A percentile compares a stretch with the other conserved stretches of the same genome.
Evolutionary conservation across 1,140 invertebrate genomes (phyloP).

Genomic region (Sarcophaga peregrina): DNA sequence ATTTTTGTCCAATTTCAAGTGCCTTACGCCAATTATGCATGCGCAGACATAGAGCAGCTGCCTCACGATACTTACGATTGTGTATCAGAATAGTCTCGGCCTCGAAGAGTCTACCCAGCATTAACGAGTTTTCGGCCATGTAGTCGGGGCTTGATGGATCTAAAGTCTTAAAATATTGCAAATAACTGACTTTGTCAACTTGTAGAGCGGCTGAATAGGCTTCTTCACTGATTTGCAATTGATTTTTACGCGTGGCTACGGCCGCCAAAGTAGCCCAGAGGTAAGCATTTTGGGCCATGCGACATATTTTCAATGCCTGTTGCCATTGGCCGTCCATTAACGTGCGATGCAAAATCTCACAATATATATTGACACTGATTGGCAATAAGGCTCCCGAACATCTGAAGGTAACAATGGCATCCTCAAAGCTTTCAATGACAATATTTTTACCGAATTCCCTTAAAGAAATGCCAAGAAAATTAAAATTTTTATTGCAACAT

Average conservation of each 20-base stretch:
- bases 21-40: constrained; percentile 90
- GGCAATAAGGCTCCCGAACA: constrained; percentile 59
- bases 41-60: constrained; percentile 83
- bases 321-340: constrained; percentile 62
- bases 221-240: constrained; percentile 87
- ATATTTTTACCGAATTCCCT: constrained; percentile 73
- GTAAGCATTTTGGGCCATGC: constrained; percentile 73
- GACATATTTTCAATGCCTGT: constrained; percentile 60
- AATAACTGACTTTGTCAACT: constrained; percentile 89
- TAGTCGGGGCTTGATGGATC: constrained; percentile 71
- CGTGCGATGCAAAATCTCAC: constrained; percentile 60
- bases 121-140: constrained; percentile 82
- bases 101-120: constrained; percentile 82
- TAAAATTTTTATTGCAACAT: constrained; percentile 67
- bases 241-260: constrained; percentile 80
- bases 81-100: constrained; percentile 87
- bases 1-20: constrained; percentile 84
- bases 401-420: constrained; percentile 68
- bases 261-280: constrained; percentile 91
- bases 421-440: constrained; percentile 82
- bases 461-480: constrained; percentile 43
- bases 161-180: constrained; percentile 80
- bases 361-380: constrained; percentile 59
- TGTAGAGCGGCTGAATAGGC: constrained; percentile 90
- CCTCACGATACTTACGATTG: constrained; percentile 79